Percentiles rank a stretch among this genome's conserved stretches.
These are phyloP conservation scores for Gila robusta DNA, from an alignment of 2,797 vertebrate genomes.

Conservation along the genomic window DNA sequence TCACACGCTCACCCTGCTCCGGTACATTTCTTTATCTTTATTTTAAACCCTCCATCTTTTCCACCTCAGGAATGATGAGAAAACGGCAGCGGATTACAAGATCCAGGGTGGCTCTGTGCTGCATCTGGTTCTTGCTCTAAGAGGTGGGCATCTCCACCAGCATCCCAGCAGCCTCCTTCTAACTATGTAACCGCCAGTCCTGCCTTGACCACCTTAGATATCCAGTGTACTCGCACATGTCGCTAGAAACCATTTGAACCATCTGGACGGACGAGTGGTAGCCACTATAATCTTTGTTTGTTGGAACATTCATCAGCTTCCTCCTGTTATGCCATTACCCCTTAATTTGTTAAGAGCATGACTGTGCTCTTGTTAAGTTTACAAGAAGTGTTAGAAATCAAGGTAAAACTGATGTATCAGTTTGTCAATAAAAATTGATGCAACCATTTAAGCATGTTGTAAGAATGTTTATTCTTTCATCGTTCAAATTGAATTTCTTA, in stretches of 20 bases:
- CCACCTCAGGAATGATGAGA: slow-evolving; percentile 89
- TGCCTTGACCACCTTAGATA: slow-evolving; percentile 46
- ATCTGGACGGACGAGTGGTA: slow-evolving; percentile 1
- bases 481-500: neutral
- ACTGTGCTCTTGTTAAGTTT: slow-evolving; percentile 41
- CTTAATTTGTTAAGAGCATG: slow-evolving; percentile 43
- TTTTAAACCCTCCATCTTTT: neutral
- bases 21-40: neutral
- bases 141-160: slow-evolving; percentile 77
- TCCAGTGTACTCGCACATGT: slow-evolving; percentile 29
- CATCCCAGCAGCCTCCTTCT: slow-evolving; percentile 34
- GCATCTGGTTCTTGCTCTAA: slow-evolving; percentile 89
- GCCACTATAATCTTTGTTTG: slow-evolving; percentile 33
- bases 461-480: neutral
- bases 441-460: neutral
- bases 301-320: slow-evolving; percentile 29
- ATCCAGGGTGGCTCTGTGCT: slow-evolving; percentile 94
- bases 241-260: neutral
- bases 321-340: slow-evolving; percentile 27
- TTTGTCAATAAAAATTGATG: slow-evolving; percentile 57
- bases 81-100: slow-evolving; percentile 93
- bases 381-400: slow-evolving; percentile 17
- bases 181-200: slow-evolving; percentile 61
- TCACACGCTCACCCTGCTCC: neutral
- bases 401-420: slow-evolving; percentile 45